phyloP scores from a whole-genome alignment of 35 echinoderm and acorn worm genomes.

The Heliocidaris tuberculata region DNA sequence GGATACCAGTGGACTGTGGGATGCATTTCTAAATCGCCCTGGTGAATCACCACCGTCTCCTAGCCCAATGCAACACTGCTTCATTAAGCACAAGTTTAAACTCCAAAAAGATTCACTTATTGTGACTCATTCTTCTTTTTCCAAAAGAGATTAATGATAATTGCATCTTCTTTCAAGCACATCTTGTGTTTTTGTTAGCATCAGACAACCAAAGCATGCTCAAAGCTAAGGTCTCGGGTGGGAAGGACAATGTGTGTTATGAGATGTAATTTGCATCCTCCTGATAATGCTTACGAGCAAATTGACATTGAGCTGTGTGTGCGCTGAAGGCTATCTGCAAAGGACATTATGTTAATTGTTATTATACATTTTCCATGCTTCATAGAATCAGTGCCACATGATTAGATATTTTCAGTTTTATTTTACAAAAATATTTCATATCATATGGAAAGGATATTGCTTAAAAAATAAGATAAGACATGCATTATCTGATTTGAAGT shows the following conservation, averaged over 20 bases:
- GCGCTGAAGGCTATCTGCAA: no score
- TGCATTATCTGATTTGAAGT: no score
- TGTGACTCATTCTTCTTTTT: conserved; percentile 3
- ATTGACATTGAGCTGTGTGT: no score
- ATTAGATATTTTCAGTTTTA: no score
- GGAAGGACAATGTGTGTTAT: neutral
- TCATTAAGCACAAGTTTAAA: conserved; percentile 3
- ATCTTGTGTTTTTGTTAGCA: neutral
- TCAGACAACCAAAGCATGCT: neutral
- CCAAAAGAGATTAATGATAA: conserved; percentile 12
- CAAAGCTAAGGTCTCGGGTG: neutral
- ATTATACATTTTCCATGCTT: no score
- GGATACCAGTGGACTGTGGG: neutral
- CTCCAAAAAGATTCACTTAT: neutral
- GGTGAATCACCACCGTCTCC: neutral
- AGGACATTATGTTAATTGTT: no score
- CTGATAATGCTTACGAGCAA: neutral
- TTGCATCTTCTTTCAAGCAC: neutral
- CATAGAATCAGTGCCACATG: no score
- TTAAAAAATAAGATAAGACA: no score
- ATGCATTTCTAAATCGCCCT: neutral
- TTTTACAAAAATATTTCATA: no score
- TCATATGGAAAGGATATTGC: no score
- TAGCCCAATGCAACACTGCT: neutral
- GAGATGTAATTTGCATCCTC: neutral